phyloP scores from a whole-genome alignment of 1,140 invertebrate genomes.

The Zaprionus taronus region DNA sequence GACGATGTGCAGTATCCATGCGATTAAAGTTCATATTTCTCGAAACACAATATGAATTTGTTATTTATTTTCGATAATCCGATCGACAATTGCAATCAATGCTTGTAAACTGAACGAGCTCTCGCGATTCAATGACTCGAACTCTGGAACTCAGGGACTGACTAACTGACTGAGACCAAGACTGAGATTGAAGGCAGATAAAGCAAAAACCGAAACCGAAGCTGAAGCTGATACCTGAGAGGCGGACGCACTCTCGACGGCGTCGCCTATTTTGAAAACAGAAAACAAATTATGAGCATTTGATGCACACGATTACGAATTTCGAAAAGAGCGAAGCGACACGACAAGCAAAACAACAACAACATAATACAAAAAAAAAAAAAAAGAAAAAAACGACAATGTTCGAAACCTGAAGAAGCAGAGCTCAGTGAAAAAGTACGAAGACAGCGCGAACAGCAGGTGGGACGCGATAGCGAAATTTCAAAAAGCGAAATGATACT shows the following conservation, averaged over 20 bases:
- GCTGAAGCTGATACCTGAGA: slow-evolving; percentile 19
- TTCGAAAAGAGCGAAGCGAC: slow-evolving; percentile 23
- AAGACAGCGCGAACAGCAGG: slow-evolving; percentile 23
- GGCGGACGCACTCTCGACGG: not conserved
- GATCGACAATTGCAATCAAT: slow-evolving; percentile 1
- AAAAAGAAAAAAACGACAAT: slow-evolving; percentile 12
- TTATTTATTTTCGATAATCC: not conserved
- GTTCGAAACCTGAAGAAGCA: slow-evolving; percentile 23
- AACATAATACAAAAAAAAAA: slow-evolving; percentile 4
- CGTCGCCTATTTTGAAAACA: slow-evolving; percentile 18
- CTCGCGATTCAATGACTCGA: slow-evolving; percentile 53
- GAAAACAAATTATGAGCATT: slow-evolving; percentile 35
- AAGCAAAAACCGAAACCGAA: slow-evolving; percentile 9
- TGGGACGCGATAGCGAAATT: slow-evolving; percentile 34
- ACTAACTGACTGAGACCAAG: slow-evolving; percentile 19
- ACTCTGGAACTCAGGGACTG: slow-evolving; percentile 32
- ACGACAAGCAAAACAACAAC: slow-evolving; percentile 26
- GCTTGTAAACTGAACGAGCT: slow-evolving; percentile 55
- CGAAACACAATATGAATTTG: not conserved
- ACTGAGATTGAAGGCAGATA: slow-evolving; percentile 15
- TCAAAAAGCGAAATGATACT: slow-evolving; percentile 26
- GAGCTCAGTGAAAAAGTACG: slow-evolving; percentile 27
- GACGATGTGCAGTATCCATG: slow-evolving; percentile 62
- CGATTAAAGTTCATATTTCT: slow-evolving; percentile 75
- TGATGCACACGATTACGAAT: slow-evolving; percentile 37